Percentiles rank a stretch among this genome's conserved stretches.
Conservation (phyloP, 2,113 vertebrate species). For the Dasyornis broadbenti region DNA sequence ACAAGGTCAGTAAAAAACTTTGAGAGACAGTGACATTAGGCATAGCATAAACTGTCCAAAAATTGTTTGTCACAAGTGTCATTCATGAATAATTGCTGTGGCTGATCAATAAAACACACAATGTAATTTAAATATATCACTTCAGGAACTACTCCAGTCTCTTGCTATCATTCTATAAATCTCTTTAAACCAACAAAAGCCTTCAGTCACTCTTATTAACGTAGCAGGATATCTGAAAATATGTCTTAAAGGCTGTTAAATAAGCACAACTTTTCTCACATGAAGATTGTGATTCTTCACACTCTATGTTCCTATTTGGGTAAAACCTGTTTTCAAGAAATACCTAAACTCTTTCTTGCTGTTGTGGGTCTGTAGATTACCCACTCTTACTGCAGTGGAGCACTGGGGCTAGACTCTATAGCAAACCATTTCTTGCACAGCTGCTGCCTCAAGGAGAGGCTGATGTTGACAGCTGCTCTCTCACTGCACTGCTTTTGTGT, state of each 20-base stretch:
- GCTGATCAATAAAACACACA: background rate
- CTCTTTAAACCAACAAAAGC: background rate
- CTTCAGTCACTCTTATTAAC: background rate
- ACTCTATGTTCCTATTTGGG: background rate
- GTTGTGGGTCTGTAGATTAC: background rate
- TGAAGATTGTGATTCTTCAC: accelerated
- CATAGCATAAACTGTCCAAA: background rate
- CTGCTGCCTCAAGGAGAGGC: background rate
- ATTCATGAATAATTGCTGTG: background rate
- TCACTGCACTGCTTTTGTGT: background rate
- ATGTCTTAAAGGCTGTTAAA: background rate
- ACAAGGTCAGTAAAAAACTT: background rate
- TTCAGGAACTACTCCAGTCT: background rate
- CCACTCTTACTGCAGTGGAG: background rate
- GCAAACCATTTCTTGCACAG: background rate
- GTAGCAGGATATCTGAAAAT: background rate
- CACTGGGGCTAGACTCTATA: background rate
- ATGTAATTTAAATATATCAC: background rate
- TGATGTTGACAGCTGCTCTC: background rate
- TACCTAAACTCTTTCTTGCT: background rate
- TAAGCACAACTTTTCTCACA: background rate
- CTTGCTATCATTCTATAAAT: background rate
- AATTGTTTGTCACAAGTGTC: background rate
- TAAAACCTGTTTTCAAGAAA: background rate
- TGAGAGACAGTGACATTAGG: background rate